These are phyloP conservation scores for Acanthosoma haemorrhoidale DNA, from an alignment of 2,888 invertebrate genomes.

Conservation along the genomic window DNA sequence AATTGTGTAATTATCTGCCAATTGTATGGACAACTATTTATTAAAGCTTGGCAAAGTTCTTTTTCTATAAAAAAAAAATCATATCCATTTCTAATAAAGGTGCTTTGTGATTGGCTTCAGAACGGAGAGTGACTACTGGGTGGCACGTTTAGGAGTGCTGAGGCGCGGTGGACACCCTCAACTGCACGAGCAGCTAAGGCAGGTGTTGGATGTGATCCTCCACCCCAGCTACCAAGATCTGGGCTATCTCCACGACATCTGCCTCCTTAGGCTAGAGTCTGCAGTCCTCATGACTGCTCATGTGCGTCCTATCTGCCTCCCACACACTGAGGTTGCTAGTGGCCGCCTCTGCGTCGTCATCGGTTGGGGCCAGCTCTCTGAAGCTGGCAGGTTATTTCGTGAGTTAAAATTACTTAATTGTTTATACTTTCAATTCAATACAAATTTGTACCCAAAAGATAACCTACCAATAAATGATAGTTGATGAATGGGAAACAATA, in stretches of 20 bases:
- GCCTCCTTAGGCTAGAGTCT: slow-evolving; percentile 58
- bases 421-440: background rate
- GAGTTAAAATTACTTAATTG: slow-evolving; percentile 48
- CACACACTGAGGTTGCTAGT: slow-evolving; percentile 53
- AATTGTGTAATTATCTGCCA: no score
- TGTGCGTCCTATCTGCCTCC: slow-evolving; percentile 61
- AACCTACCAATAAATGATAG: no score
- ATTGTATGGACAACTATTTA: no score
- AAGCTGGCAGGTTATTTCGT: slow-evolving; percentile 75
- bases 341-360: slow-evolving; percentile 69
- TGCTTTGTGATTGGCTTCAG: slow-evolving; percentile 47
- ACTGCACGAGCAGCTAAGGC: slow-evolving; percentile 66
- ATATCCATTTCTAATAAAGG: background rate
- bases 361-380: slow-evolving; percentile 76
- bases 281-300: slow-evolving; percentile 56
- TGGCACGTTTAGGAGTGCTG: slow-evolving; percentile 69
- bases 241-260: slow-evolving; percentile 74
- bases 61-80: background rate
- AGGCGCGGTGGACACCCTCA: slow-evolving; percentile 67
- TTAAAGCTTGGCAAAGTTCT: no score
- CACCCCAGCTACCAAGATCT: slow-evolving; percentile 70
- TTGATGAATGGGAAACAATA: no score
- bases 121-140: slow-evolving; percentile 70
- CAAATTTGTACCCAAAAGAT: no score
- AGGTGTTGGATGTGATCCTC: slow-evolving; percentile 59